Evolutionary conservation across 2,797 vertebrate species (phyloP), one percentile per base, ranked within the genome.

Genomic region (Tokudaia tokunoshimensis): DNA sequence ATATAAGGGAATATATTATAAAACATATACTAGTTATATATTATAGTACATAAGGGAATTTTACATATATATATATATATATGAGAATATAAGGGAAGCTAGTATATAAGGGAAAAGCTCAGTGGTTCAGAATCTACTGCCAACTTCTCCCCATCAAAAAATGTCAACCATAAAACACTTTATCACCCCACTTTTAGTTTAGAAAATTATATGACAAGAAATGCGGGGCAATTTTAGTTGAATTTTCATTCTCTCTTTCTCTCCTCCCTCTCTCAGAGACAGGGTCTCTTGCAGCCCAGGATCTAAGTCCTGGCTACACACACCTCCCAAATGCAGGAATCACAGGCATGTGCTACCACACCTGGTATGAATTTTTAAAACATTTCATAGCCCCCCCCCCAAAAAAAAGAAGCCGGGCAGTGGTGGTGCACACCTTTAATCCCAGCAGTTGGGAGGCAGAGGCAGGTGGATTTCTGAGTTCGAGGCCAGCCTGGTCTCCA

Each of bases 151-250:
- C 34, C n/a, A 20, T 34, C 14, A 92, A 72, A 82, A 96, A 93
- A 88, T 78, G 44, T 47, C 15, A 70, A 26, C 34, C 92, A 92
- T 11, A 89, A 87, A 85, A 72, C 44, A 79, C 55, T 83, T 74
- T 94, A 92, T 85, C n/a, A 86, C n/a, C 86, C 20, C 12, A 59
- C 15, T 94, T 85, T 52, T 91, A 94, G 61, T 47, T 34, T 19
- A 19, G 59, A 95, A 94, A 19, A 81, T 87, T 31, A 44, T 57
- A 80, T 26, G 15, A 88, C 2, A 34, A 88, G 34, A n/a, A 37
- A 83, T 65, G 37, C 76, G 57, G 31, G 44, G 55, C 55, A 41
- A 22, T 89, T 86, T 75, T 84, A 44, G 20, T 31, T 79, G 15
- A 34, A 67, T 50, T 52, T 29, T 65, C 7, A n/a, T 50, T 26